Conservation (phyloP, 1,140 invertebrate genomes). For the Hypothenemus hampei region DNA sequence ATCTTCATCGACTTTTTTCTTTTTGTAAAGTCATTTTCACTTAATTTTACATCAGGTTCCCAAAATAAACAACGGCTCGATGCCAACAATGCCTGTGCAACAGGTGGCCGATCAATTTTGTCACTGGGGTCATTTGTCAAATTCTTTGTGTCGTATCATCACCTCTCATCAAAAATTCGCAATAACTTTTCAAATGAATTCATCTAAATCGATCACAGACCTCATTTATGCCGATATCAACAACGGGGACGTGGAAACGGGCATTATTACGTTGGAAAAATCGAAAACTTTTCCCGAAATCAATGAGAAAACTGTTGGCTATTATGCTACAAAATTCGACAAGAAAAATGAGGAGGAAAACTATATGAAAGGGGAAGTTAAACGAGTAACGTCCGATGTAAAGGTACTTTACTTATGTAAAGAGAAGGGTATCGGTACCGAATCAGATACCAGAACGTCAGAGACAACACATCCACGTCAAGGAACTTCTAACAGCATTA, state of each 20-base stretch:
- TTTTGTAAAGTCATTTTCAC: no score
- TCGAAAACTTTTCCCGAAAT: slow-evolving; percentile 23
- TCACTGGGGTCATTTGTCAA: slow-evolving; percentile 22
- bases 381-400: slow-evolving; percentile 6
- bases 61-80: slow-evolving; percentile 9
- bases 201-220: slow-evolving; percentile 19
- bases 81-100: slow-evolving; percentile 17
- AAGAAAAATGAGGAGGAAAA: not conserved
- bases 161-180: slow-evolving; percentile 19
- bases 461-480: not conserved
- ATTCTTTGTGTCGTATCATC: slow-evolving; percentile 24
- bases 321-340: slow-evolving; percentile 13
- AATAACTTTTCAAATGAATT: slow-evolving; percentile 18
- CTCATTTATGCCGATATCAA: not conserved
- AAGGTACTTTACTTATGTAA: slow-evolving; percentile 20
- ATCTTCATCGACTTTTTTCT: no score
- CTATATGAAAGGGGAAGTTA: not conserved
- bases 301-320: slow-evolving; percentile 6
- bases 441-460: slow-evolving; percentile 16
- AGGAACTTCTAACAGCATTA: not conserved
- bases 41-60: no score
- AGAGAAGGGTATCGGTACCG: slow-evolving; percentile 17
- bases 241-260: not conserved
- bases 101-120: slow-evolving; percentile 14
- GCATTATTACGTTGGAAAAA: slow-evolving; percentile 10